These are phyloP conservation scores for Semnornis frantzii DNA, from an alignment of 2,113 vertebrate species.

Conservation along the genomic window DNA sequence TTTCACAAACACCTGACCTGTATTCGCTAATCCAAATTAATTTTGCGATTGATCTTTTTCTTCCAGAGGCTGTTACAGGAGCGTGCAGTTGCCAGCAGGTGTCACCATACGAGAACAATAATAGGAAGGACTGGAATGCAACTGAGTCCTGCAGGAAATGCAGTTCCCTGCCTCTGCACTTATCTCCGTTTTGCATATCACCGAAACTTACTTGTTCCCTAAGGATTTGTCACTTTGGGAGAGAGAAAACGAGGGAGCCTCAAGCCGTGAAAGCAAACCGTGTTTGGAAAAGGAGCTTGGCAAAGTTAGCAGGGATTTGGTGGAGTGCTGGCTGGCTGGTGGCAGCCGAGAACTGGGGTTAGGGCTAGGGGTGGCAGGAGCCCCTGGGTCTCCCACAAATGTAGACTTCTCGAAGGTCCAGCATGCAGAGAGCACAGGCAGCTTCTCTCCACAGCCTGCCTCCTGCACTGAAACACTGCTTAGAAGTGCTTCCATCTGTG, in stretches of 20 bases:
- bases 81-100: slow-evolving; percentile 54
- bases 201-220: background rate
- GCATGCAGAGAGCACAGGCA: background rate
- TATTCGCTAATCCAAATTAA: background rate
- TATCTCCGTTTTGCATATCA: background rate
- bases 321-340: background rate
- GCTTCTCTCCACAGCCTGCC: background rate
- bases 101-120: slow-evolving; percentile 59
- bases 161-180: background rate
- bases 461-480: background rate
- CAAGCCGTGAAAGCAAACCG: background rate
- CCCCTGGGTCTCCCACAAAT: background rate
- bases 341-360: background rate
- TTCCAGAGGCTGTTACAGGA: background rate
- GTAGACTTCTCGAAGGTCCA: background rate
- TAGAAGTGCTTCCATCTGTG: fast-evolving
- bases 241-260: background rate
- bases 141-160: background rate
- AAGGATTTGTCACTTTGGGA: background rate
- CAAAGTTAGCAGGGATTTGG: background rate
- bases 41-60: background rate
- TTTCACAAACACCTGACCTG: background rate
- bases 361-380: background rate
- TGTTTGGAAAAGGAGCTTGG: background rate
- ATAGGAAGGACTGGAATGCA: background rate